Conservation (phyloP, 2,888 invertebrate genomes). For the Glomeris marginata region DNA sequence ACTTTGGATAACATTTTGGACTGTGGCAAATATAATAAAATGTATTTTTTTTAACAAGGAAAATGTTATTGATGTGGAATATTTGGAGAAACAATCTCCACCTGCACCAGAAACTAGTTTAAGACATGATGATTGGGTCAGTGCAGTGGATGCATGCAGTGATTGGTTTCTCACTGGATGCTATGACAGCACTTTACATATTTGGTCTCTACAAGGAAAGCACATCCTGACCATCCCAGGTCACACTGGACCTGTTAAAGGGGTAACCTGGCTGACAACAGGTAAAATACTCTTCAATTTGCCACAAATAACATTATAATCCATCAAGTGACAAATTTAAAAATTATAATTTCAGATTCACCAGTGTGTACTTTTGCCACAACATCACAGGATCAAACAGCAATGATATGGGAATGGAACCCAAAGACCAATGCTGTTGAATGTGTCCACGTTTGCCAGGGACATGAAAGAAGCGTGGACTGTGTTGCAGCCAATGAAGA, state of each 20-base stretch:
- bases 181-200: conserved; percentile 80
- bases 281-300: conserved; percentile 3
- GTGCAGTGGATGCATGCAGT: conserved; percentile 54
- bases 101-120: conserved; percentile 85
- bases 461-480: conserved; percentile 86
- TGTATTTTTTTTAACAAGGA: conserved; percentile 36
- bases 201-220: conserved; percentile 76
- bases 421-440: conserved; percentile 54
- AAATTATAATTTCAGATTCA: conserved; percentile 2
- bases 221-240: conserved; percentile 69
- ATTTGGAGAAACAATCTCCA: conserved; percentile 74
- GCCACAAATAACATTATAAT: neutral
- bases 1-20: too few species aligned
- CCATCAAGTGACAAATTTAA: neutral
- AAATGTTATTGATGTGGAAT: conserved; percentile 74
- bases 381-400: conserved; percentile 83
- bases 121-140: conserved; percentile 97
- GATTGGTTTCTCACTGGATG: conserved; percentile 72
- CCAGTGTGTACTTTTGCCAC: conserved; percentile 25
- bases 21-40: neutral
- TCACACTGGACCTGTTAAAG: conserved; percentile 74
- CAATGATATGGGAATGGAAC: conserved; percentile 79
- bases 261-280: conserved; percentile 64
- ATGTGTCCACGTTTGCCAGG: conserved; percentile 64
- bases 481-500: conserved; percentile 62